A percentile compares a stretch with the other conserved stretches of the same genome.
These are phyloP conservation scores for Numenius phaeopus DNA, from an alignment of 2,797 vertebrate species.

Conservation along the genomic window DNA sequence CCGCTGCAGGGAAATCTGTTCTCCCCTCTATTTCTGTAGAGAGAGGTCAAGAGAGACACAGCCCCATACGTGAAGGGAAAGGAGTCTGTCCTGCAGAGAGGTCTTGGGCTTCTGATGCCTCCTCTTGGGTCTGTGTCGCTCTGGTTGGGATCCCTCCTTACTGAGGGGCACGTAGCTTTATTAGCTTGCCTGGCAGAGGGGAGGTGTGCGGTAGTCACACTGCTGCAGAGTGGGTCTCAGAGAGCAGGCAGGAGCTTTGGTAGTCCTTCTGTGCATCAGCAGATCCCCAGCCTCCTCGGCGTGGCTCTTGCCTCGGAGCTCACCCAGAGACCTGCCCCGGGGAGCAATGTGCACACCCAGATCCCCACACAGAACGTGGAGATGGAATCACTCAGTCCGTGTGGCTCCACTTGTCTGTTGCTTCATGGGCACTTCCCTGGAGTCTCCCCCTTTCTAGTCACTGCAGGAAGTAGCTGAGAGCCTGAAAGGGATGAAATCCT, in stretches of 20 bases:
- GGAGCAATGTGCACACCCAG: not conserved
- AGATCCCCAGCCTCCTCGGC: not conserved
- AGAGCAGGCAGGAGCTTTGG: not conserved
- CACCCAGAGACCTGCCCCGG: not conserved
- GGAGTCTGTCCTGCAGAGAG: not conserved
- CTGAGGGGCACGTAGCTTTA: not conserved
- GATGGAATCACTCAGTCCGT: not conserved
- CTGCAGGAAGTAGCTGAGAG: not conserved
- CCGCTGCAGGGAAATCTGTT: not conserved
- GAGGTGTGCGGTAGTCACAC: fast-evolving
- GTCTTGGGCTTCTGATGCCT: not conserved
- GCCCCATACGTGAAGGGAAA: not conserved
- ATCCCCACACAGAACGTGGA: not conserved
- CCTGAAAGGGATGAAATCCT: not conserved
- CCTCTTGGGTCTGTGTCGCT: not conserved
- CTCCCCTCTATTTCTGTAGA: not conserved
- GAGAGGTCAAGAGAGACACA: fast-evolving
- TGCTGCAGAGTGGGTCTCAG: fast-evolving
- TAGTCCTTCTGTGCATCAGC: not conserved
- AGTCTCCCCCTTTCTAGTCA: not conserved
- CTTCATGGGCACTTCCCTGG: not conserved
- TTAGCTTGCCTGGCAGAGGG: not conserved
- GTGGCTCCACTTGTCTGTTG: not conserved
- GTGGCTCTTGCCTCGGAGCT: not conserved
- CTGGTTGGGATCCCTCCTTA: fast-evolving